Base-by-base conservation (phyloP, 2,888 invertebrate genomes). In the Spisula solida region DNA sequence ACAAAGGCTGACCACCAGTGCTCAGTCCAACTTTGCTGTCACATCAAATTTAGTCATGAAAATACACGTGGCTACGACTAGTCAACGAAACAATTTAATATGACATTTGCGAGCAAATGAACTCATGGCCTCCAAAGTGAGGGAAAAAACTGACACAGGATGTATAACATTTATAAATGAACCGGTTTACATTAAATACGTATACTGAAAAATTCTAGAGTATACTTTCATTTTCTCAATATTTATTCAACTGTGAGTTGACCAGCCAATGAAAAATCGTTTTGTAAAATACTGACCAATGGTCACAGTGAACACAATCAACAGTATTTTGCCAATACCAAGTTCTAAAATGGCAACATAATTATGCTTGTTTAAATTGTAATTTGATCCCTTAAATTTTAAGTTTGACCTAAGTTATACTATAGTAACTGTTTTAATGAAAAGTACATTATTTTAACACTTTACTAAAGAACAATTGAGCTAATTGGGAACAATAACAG, bases 51-150 rank as follows among this genome's bases (percentile, higher is more conserved):
- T 8, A 66, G 25, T 66, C 60, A 60, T 60, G 60, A 60, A 60
- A 60, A 10, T 66, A 66, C 25, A 10, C 10, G 60, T 66, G 25
- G 10, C 20, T 5, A 18, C n/a, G 56, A 20, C 56, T 56, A 56
- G 56, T 66, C 25, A 25, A n/a, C n/a, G 60, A 78, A 78, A 78
- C 78, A 78, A 78, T 78, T 78, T 78, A 78, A 41, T 41, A 78
- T 78, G 78, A 78, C 78, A 78, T 78, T 78, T 78, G 78, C 29
- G 47, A 47, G 78, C 78, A 78, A 78, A 16, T 78, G 78, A 41
- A 78, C 78, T 66, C 25, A n/a, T 66, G 25, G 60, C 25, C 25
- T 66, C 60, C 25, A 25, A 25, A 66, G 60, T 25, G 60, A 66
- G 60, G 47, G 25, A 82, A 66, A 66, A 66, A 66, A 66, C 60